A percentile compares a stretch with the other conserved stretches of the same genome.
phyloP scores from a whole-genome alignment of 2,888 invertebrate genomes.

The Drosophila prostipennis region DNA sequence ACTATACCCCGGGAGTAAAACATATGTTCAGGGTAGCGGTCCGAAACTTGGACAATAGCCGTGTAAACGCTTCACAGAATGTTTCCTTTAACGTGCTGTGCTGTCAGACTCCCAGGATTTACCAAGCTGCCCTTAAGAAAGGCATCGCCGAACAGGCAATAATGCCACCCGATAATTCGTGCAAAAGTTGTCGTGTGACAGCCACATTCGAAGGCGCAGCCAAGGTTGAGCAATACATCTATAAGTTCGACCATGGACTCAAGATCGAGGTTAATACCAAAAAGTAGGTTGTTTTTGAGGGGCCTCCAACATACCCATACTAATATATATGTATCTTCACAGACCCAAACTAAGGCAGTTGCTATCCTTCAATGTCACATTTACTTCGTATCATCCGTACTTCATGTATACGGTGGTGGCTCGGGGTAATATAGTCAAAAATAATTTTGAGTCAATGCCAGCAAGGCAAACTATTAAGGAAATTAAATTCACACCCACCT shows the following conservation, averaged over 20 bases:
- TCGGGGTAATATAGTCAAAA: constrained; percentile 92
- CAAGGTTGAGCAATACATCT: constrained; percentile 56
- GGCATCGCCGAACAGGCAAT: constrained; percentile 88
- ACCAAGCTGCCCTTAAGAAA: constrained; percentile 85
- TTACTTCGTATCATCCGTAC: constrained; percentile 90
- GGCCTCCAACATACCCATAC: too few relatives aligned
- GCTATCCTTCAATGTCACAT: constrained; percentile 89
- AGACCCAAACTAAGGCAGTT: constrained; percentile 88
- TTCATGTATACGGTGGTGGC: constrained; percentile 92
- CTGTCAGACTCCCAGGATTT: background rate
- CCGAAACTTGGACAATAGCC: constrained; percentile 88
- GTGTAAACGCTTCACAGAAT: constrained; percentile 86
- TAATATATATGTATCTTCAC: background rate
- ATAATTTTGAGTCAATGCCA: constrained; percentile 88
- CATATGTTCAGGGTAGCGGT: constrained; percentile 91
- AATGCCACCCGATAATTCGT: constrained; percentile 85
- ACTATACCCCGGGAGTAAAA: constrained; percentile 94
- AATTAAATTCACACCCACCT: constrained; percentile 89
- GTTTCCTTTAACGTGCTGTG: constrained; percentile 82
- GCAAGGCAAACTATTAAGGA: constrained; percentile 84
- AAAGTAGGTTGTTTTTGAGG: constrained; percentile 54
- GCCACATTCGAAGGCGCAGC: constrained; percentile 54
- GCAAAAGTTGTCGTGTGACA: constrained; percentile 50
- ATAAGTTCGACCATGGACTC: constrained; percentile 50
- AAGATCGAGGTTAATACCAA: constrained; percentile 57